A percentile compares a stretch with the other conserved stretches of the same genome.
Evolutionary conservation across 1,140 invertebrate genomes (phyloP).

Genomic region (Callitettix versicolor): DNA sequence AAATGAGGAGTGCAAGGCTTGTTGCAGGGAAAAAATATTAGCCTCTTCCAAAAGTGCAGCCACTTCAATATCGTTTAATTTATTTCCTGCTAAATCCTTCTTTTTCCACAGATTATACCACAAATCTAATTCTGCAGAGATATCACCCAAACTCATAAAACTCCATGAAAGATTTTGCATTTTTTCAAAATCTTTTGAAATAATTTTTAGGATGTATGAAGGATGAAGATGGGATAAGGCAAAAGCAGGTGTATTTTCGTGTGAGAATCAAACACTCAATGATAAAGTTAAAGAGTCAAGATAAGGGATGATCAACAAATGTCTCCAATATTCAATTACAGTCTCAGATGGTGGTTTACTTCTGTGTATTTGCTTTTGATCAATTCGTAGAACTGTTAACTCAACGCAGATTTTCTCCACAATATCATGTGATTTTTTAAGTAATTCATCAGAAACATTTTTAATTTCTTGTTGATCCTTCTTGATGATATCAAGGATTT

Average conservation of each 20-base stretch:
- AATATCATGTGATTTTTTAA: slow-evolving; percentile 11
- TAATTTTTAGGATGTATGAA: slow-evolving; percentile 7
- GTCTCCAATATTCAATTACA: slow-evolving; percentile 17
- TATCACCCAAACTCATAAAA: slow-evolving; percentile 14
- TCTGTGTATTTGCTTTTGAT: slow-evolving; percentile 12
- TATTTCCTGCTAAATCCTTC: slow-evolving; percentile 9
- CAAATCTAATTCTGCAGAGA: slow-evolving; percentile 5
- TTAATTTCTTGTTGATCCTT: slow-evolving; percentile 15
- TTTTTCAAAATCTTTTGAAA: slow-evolving; percentile 3
- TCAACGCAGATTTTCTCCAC: slow-evolving; percentile 13
- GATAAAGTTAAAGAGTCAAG: slow-evolving; percentile 20
- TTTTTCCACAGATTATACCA: slow-evolving; percentile 16
- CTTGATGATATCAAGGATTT: slow-evolving; percentile 10
- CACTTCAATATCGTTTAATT: slow-evolving; percentile 15
- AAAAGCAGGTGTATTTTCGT: slow-evolving; percentile 14
- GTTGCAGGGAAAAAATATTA: slow-evolving; percentile 1
- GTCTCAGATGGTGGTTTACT: slow-evolving; percentile 14
- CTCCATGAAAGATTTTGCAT: slow-evolving; percentile 2
- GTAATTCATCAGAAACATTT: slow-evolving; percentile 7
- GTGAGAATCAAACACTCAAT: slow-evolving; percentile 24
- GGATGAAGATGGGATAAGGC: slow-evolving; percentile 9
- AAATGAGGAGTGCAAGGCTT: background rate
- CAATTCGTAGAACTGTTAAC: slow-evolving; percentile 13
- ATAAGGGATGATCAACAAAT: slow-evolving; percentile 19
- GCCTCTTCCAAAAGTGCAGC: slow-evolving; percentile 9